A percentile compares a stretch with the other conserved stretches of the same genome.
These are phyloP conservation scores for Euplagia quadripunctaria DNA, from an alignment of 2,888 invertebrate genomes.

Conservation along the genomic window DNA sequence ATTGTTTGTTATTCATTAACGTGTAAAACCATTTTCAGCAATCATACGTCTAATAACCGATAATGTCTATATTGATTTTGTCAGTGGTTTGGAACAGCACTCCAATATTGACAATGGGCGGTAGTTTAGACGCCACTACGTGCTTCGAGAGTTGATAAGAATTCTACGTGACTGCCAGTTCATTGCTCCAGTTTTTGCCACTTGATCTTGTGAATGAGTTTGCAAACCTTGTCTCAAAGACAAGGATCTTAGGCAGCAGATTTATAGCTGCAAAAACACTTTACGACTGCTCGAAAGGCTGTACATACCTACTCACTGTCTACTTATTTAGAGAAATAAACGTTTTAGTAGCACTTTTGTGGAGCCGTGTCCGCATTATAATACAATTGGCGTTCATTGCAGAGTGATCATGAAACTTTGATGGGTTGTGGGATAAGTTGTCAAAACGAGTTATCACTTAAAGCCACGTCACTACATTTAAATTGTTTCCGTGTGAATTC, in stretches of 20 bases:
- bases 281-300: conserved; percentile 52
- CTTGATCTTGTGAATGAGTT: conserved; percentile 84
- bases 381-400: conserved; percentile 46
- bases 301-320: conserved; percentile 50
- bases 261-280: conserved; percentile 73
- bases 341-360: conserved; percentile 44
- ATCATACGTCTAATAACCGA: conserved; percentile 77
- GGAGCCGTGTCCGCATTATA: conserved; percentile 34
- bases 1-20: conserved; percentile 70
- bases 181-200: conserved; percentile 85
- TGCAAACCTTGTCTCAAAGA: conserved; percentile 76
- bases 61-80: conserved; percentile 83
- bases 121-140: conserved; percentile 85
- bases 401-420: conserved; percentile 51
- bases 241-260: conserved; percentile 70
- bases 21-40: conserved; percentile 69
- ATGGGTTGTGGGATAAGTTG: conserved; percentile 54
- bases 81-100: conserved; percentile 77
- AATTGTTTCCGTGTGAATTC: conserved; percentile 64
- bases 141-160: conserved; percentile 80
- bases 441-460: conserved; percentile 61
- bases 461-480: conserved; percentile 41
- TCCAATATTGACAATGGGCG: conserved; percentile 86
- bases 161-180: conserved; percentile 83
- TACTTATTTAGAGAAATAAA: conserved; percentile 53